A percentile compares a stretch with the other conserved stretches of the same genome.
Evolutionary conservation across 2,797 vertebrate genomes (phyloP).

Genomic region (Sebastiscus tertius): DNA sequence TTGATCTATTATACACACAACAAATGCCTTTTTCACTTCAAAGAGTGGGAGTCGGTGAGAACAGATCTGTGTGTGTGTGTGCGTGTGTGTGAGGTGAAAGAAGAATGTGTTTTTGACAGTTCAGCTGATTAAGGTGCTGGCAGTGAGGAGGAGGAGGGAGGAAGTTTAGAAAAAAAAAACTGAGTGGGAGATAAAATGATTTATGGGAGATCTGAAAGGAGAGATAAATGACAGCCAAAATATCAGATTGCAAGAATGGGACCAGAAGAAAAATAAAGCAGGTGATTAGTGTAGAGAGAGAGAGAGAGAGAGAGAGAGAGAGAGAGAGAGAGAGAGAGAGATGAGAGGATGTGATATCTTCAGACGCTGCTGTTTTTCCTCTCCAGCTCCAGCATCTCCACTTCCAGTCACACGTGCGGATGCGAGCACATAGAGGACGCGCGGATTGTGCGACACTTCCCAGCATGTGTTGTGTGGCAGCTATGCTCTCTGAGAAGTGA

Average conservation of each 20-base stretch:
- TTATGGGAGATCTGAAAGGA: conserved; percentile 73
- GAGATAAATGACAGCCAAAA: conserved; percentile 74
- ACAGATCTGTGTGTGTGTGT: conserved; percentile 24
- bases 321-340: conserved; percentile 3
- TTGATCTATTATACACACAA: conserved; percentile 69
- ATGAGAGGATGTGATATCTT: conserved; percentile 57
- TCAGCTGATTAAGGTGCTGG: conserved; percentile 76
- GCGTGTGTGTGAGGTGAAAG: conserved; percentile 47
- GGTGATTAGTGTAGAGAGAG: conserved; percentile 67
- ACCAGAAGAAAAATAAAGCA: conserved; percentile 71
- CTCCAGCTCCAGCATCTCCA: conserved; percentile 12
- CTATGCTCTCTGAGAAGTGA: conserved; percentile 55
- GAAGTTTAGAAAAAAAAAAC: conserved; percentile 42
- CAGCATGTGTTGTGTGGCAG: conserved; percentile 50
- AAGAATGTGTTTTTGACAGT: conserved; percentile 76
- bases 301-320: conserved; percentile 27
- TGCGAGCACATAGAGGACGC: conserved; percentile 26
- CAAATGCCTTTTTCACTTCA: conserved; percentile 66
- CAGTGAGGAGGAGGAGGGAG: conserved; percentile 50
- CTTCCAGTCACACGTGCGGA: conserved; percentile 43
- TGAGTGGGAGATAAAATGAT: conserved; percentile 75
- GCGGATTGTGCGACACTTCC: conserved; percentile 31
- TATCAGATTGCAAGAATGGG: conserved; percentile 71
- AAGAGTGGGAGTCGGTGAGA: conserved; percentile 57
- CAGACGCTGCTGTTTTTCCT: conserved; percentile 37